These are phyloP conservation scores for Himalopsyche kuldschensis DNA, from an alignment of 2,888 invertebrate species.

Conservation along the genomic window DNA sequence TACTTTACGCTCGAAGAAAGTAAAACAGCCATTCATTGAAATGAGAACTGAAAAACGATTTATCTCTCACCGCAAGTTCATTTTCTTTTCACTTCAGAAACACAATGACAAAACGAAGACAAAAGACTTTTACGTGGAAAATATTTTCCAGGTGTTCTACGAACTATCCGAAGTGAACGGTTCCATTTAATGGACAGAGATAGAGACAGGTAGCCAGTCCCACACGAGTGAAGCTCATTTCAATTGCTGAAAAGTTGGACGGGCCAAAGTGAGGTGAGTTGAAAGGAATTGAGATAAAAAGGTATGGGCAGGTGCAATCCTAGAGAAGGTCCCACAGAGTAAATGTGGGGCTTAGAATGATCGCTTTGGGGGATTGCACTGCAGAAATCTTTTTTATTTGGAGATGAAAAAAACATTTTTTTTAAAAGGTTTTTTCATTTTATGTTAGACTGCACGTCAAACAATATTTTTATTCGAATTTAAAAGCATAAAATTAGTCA, in stretches of 20 bases:
- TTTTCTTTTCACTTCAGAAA: constrained; percentile 9
- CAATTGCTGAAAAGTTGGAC: constrained; percentile 33
- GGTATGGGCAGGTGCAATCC: constrained; percentile 34
- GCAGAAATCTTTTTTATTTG: not conserved
- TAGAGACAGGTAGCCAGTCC: not conserved
- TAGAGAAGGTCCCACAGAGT: constrained; percentile 11
- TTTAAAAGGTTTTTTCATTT: too few species aligned
- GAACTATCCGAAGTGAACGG: constrained; percentile 10
- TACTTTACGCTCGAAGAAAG: too few species aligned
- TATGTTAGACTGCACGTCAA: too few species aligned
- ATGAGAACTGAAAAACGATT: not conserved
- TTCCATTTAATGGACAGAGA: constrained; percentile 12
- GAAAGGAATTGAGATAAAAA: constrained; percentile 19
- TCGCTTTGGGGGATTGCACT: constrained; percentile 1
- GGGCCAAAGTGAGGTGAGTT: constrained; percentile 7
- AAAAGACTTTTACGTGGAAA: constrained; percentile 1
- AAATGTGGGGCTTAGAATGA: not conserved
- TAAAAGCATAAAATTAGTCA: too few species aligned
- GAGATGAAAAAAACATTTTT: not conserved
- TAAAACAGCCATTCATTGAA: not conserved
- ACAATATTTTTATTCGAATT: too few species aligned
- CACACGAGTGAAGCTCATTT: constrained; percentile 24
- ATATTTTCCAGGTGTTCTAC: not conserved
- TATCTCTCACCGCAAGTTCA: constrained; percentile 10
- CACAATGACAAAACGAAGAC: not conserved